phyloP scores from a whole-genome alignment of 2,797 vertebrate species.

The Craterocephalus amniculus region DNA sequence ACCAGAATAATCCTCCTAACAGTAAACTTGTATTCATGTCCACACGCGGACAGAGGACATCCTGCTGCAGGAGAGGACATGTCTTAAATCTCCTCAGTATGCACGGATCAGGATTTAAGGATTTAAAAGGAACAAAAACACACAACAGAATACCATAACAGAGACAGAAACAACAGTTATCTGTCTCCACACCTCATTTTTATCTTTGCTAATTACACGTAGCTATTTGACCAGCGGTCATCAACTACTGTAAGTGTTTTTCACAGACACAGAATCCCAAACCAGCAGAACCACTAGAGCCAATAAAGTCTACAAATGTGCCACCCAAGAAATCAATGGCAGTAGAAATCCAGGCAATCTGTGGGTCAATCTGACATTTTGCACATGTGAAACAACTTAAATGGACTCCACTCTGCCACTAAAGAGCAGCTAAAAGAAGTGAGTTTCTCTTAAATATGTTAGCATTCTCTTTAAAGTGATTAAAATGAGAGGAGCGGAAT shows the following conservation, averaged over 20 bases:
- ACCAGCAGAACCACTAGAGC: conserved; percentile 14
- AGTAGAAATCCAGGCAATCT: neutral
- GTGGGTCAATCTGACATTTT: neutral
- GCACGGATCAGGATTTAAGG: neutral
- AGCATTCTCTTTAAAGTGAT: neutral
- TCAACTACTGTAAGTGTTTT: conserved; percentile 9
- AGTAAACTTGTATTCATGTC: neutral
- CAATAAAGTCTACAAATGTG: conserved; percentile 12
- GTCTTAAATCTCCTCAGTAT: conserved; percentile 25
- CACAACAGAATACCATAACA: neutral
- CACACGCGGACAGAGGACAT: neutral
- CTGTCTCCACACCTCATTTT: conserved; percentile 24
- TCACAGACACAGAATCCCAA: conserved; percentile 12
- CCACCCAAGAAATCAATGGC: neutral
- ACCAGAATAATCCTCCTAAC: neutral
- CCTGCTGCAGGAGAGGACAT: conserved; percentile 10
- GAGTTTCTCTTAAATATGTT: neutral
- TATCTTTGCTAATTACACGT: conserved; percentile 34
- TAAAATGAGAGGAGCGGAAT: neutral
- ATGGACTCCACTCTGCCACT: neutral
- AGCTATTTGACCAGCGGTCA: conserved; percentile 39
- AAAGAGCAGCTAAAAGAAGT: neutral
- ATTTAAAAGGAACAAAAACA: conserved; percentile 6
- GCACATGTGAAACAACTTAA: neutral
- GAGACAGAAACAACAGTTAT: conserved; percentile 25